Base-by-base conservation (phyloP, 2,113 vertebrate species). In the Cephalopterus ornatus region DNA sequence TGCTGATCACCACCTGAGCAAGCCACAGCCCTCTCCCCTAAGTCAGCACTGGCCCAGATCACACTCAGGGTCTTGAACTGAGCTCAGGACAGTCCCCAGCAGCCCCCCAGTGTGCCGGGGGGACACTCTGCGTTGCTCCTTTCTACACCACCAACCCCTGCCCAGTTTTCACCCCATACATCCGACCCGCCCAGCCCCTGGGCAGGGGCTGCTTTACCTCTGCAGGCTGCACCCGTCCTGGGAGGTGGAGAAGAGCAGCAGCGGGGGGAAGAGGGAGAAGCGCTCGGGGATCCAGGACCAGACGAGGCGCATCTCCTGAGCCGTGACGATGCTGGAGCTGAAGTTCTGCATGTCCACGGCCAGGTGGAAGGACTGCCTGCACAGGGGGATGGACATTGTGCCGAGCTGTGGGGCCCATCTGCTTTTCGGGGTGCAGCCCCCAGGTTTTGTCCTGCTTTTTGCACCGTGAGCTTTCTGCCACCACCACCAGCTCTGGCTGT, bases 251-350 rank as follows among this genome's bases (percentile, higher is more conserved):
- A 98, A 99, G 84, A 99, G 96, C 75, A 96, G 96, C 55, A 98
- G 79, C 1, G 98, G 99, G 33, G 98, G 97, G 93, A 98, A 99
- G 56, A 99, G 98, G 56, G 99, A 98, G 86, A 99, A 99, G 39
- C 99, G 98, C 82, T 99, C 98, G 1, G 99, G 99, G 75, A 99
- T 99, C 99, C 99, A 99, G 89, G 99, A 98, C 99, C 99, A 99
- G 75, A 99, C 21, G 3, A 98, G 95, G 83, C 98, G 98, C 98
- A 99, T 99, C 97, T 98, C 98, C 27, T 98, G 98, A 33, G 92
- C 97, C 0, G 97, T 98, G 49, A 99, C 98, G 12, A 97, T 97
- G 80, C 85, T 97, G 78, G 99, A 99, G 93, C 75, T 97, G 91
- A 99, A 98, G 86, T 78, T 97, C 76, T 85, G 95, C 26, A 99